Percentiles rank a stretch among this genome's conserved stretches.
phyloP scores from a whole-genome alignment of 1,140 invertebrate genomes.

The Zaprionus camerounensis region DNA sequence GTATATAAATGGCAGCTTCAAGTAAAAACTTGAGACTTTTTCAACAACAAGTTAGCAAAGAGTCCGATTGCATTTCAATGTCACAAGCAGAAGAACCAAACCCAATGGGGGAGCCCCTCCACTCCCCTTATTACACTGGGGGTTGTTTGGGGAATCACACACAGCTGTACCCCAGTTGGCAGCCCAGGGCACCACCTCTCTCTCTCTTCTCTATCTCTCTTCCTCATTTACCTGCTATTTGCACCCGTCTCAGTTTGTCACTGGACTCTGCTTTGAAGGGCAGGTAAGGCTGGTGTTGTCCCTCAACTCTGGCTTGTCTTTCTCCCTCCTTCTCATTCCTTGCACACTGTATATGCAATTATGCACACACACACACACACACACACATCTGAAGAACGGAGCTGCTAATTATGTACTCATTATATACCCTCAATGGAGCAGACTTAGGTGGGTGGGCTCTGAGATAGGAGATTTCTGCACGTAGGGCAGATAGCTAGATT shows the following conservation, averaged over 20 bases:
- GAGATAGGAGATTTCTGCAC: neutral
- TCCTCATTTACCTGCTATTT: neutral
- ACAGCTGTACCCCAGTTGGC: neutral
- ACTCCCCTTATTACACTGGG: neutral
- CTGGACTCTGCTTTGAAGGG: neutral
- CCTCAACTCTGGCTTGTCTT: neutral
- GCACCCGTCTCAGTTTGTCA: neutral
- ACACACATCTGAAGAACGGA: neutral
- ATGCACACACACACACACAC: constrained; percentile 3
- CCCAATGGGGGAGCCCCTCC: neutral
- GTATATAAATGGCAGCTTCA: too few relatives aligned
- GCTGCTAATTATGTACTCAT: constrained; percentile 44
- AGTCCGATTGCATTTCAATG: constrained; percentile 29
- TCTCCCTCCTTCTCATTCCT: neutral
- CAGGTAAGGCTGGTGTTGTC: neutral
- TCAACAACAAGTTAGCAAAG: too few relatives aligned
- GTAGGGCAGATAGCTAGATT: neutral
- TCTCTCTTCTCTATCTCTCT: neutral
- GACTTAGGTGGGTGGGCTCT: neutral
- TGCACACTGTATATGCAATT: neutral
- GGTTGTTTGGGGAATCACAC: constrained; percentile 2
- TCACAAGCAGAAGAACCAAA: constrained; percentile 7
- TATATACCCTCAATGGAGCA: neutral
- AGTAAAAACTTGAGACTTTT: too few relatives aligned
- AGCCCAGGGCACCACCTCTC: too few relatives aligned